Base-by-base conservation (phyloP, 1,140 invertebrate genomes). In the Papilio polytes region DNA sequence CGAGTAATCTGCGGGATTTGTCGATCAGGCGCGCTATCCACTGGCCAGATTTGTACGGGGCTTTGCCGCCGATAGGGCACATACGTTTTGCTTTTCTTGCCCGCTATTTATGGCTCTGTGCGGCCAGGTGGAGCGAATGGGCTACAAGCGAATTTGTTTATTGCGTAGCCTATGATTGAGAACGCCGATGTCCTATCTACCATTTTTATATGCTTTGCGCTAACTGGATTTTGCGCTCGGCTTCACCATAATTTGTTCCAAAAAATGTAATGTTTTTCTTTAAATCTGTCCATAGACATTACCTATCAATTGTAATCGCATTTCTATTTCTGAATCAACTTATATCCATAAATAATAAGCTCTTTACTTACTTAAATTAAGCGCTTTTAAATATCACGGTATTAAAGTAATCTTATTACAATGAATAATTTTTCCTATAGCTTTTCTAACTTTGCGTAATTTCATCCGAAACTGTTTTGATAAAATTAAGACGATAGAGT, bases 1-100 rank as follows among this genome's bases (percentile, higher is more conserved):
- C 91, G 91, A 86, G 93, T 94, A 94, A 94, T 94, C 92, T 94
- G 86, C 74, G 81, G 93, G 93, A 94, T 94, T 94, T 94, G 93
- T 94, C 92, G 93, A 94, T 94, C 91, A 94, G 92, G 80, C 89
- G 86, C 81, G 89, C 88, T 90, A 89, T 90, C 92, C 90, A 90
- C 86, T 90, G 90, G 80, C 88, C 89, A 94, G 91, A 92, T 92
- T 92, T 92, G 91, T 91, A 89, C 90, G 79, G 86, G 92, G 90
- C 89, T 92, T 92, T 94, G 78, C 86, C 84, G 86, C 81, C 89
- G 89, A 91, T 91, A 88, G 86, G 84, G 85, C 88, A 85, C 91
- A 91, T 92, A 92, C 91, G 86, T 94, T 92, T 91, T 89, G 89
- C 91, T 91, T 94, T 92, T 90, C 90, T 92, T 92, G 86, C 84